Evolutionary conservation across 2,797 vertebrate species (phyloP).

Genomic region (Distichodus sexfasciatus): DNA sequence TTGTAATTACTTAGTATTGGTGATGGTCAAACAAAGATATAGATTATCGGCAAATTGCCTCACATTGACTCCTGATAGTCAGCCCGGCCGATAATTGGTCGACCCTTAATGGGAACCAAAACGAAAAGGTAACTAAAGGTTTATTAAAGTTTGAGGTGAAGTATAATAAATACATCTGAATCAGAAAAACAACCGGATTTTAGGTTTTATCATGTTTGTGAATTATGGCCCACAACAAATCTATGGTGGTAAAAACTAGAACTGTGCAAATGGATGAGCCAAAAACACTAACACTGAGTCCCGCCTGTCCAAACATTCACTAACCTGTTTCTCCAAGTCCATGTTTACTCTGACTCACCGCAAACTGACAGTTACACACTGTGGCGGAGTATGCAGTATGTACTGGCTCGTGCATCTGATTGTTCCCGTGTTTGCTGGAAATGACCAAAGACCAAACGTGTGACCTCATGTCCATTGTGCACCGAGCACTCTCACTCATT

Average conservation of each 20-base stretch:
- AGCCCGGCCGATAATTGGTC: too few species aligned
- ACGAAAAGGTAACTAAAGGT: too few species aligned
- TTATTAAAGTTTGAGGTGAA: neutral
- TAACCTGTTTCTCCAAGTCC: constrained; percentile 64
- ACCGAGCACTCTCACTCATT: constrained; percentile 63
- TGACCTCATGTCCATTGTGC: constrained; percentile 72
- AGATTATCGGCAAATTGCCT: too few species aligned
- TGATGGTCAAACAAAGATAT: too few species aligned
- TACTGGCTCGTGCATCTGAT: constrained; percentile 54
- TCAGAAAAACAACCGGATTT: neutral
- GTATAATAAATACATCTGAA: neutral
- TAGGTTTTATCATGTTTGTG: neutral
- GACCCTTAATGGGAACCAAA: too few species aligned
- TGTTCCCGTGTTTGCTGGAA: constrained; percentile 56
- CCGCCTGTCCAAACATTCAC: constrained; percentile 66
- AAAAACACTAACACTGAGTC: constrained; percentile 38
- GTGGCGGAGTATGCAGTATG: constrained; percentile 5
- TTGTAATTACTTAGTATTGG: too few species aligned
- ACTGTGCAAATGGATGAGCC: neutral
- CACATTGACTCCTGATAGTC: too few species aligned
- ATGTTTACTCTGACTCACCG: constrained; percentile 59
- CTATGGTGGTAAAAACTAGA: constrained; percentile 10
- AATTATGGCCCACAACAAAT: neutral
- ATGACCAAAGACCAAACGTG: constrained; percentile 57
- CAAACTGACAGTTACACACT: constrained; percentile 50